A percentile compares a stretch with the other conserved stretches of the same genome.
Evolutionary conservation across 1,140 invertebrate species (phyloP).

Genomic region (Arctopsyche grandis): DNA sequence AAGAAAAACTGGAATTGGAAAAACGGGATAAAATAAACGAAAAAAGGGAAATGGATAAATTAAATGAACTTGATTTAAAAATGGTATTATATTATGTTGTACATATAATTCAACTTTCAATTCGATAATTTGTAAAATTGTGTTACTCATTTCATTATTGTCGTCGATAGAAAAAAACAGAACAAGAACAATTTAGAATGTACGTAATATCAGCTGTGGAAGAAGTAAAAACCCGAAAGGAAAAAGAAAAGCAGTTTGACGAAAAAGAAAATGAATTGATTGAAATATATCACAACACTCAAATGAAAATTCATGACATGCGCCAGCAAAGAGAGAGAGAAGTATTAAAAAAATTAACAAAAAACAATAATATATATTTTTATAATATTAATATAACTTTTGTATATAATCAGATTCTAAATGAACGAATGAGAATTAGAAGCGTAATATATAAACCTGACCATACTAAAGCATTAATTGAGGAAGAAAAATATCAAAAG

Average conservation of each 20-base stretch:
- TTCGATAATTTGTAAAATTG: too few relatives aligned
- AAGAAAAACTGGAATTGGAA: conserved; percentile 59
- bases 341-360: conserved; percentile 6
- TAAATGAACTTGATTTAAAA: conserved; percentile 59
- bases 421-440: conserved; percentile 21
- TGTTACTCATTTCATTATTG: neutral
- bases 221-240: conserved; percentile 24
- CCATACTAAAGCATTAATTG: conserved; percentile 39
- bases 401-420: conserved; percentile 38
- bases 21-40: conserved; percentile 61
- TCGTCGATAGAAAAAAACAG: conserved; percentile 47
- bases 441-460: conserved; percentile 3
- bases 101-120: too few relatives aligned
- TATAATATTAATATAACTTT: neutral
- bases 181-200: conserved; percentile 55
- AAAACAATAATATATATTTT: neutral
- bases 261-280: conserved; percentile 48
- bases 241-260: conserved; percentile 35
- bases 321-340: conserved; percentile 43
- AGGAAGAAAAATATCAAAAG: conserved; percentile 47
- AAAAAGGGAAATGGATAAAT: conserved; percentile 58
- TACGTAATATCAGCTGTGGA: conserved; percentile 56
- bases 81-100: conserved; percentile 55
- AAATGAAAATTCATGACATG: conserved; percentile 45
- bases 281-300: conserved; percentile 47